These are phyloP conservation scores for Tromatobia lineatoria DNA, from an alignment of 2,888 invertebrate genomes.

Conservation along the genomic window DNA sequence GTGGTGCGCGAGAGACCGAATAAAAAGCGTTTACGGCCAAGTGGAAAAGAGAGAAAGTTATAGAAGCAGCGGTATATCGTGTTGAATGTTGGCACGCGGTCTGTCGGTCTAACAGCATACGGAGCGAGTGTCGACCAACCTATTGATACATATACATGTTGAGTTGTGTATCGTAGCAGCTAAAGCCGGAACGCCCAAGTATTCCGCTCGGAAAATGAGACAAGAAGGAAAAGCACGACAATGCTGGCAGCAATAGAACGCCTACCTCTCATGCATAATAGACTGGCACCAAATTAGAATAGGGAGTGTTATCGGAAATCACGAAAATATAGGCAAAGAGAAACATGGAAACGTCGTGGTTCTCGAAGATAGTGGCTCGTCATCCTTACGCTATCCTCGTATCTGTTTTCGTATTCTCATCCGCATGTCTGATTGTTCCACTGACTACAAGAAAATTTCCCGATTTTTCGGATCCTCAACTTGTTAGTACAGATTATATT, in stretches of 20 bases:
- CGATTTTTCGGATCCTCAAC: slow-evolving; percentile 94
- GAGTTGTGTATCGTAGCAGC: background rate
- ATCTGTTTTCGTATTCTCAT: slow-evolving; percentile 88
- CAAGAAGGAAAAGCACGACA: slow-evolving; percentile 9
- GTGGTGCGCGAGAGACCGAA: too few species aligned
- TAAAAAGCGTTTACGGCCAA: too few species aligned
- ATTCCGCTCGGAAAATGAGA: background rate
- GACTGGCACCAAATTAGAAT: slow-evolving; percentile 16
- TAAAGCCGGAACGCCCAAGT: background rate
- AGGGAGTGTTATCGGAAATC: background rate
- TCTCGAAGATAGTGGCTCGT: slow-evolving; percentile 89
- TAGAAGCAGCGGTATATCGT: too few species aligned
- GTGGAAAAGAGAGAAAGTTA: too few species aligned
- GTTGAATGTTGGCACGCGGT: background rate
- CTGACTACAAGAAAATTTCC: slow-evolving; percentile 89
- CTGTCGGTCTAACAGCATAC: background rate
- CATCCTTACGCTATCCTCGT: slow-evolving; percentile 90
- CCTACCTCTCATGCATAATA: slow-evolving; percentile 19
- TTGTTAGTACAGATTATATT: slow-evolving; percentile 86
- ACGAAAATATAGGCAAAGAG: background rate
- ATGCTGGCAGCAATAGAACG: slow-evolving; percentile 10
- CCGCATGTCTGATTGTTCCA: slow-evolving; percentile 89
- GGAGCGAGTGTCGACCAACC: slow-evolving; percentile 10
- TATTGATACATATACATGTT: background rate
- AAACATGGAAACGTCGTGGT: slow-evolving; percentile 85